Percentiles rank a stretch among this genome's conserved stretches.
phyloP scores from a whole-genome alignment of 2,888 invertebrate species.

The Standfussiana lucernea region DNA sequence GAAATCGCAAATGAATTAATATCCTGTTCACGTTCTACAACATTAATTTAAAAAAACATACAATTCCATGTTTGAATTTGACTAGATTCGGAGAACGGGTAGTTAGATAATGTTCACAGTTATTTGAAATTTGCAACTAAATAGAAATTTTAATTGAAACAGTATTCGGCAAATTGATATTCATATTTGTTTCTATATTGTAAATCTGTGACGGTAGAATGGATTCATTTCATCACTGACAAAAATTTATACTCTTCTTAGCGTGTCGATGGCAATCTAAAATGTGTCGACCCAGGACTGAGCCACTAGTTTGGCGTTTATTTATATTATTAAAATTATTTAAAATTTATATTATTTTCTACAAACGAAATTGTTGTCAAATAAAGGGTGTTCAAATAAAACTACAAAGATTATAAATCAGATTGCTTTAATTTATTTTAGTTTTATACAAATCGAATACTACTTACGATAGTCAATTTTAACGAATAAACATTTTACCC shows the following conservation, averaged over 20 bases:
- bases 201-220: neutral
- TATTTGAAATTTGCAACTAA: conserved; percentile 34
- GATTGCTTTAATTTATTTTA: conserved; percentile 91
- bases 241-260: no score
- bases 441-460: conserved; percentile 91
- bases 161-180: conserved; percentile 21
- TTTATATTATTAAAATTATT: no score
- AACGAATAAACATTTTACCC: conserved; percentile 90
- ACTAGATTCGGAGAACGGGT: conserved; percentile 11
- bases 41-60: conserved; percentile 11
- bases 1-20: conserved; percentile 12
- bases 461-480: conserved; percentile 90
- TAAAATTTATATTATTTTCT: neutral
- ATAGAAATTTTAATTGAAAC: conserved; percentile 51
- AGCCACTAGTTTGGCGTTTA: no score
- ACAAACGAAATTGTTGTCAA: neutral
- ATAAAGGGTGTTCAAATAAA: conserved; percentile 75
- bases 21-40: neutral
- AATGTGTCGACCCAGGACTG: no score
- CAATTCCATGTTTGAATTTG: conserved; percentile 26
- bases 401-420: conserved; percentile 89
- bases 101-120: conserved; percentile 21
- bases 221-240: neutral
- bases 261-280: no score
- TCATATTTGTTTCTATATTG: conserved; percentile 3